phyloP scores from a whole-genome alignment of 30 jellyfish, hydroid and myxozoan species.

The Aurelia sp. region DNA sequence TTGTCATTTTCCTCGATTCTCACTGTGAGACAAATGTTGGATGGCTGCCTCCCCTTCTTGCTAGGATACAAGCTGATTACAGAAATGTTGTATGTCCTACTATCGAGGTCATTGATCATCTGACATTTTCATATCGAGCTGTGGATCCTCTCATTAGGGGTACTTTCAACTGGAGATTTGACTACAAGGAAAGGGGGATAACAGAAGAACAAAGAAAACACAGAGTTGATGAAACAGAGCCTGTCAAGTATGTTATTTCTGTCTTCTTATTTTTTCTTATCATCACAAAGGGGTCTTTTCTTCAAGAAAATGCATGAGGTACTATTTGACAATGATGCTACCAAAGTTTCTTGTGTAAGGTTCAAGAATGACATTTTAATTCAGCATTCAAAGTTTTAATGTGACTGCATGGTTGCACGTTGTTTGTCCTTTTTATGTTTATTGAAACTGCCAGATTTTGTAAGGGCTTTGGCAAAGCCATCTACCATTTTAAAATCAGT shows the following conservation, averaged over 20 bases:
- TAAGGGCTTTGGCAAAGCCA: no score
- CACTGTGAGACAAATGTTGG: conserved; percentile 99
- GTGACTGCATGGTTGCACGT: not conserved
- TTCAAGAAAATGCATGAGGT: no score
- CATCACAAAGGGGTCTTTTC: no score
- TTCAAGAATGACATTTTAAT: no score
- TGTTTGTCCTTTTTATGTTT: not conserved
- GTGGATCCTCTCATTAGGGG: conserved; percentile 96
- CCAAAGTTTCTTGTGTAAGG: not conserved
- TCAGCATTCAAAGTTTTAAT: not conserved
- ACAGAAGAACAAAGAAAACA: conserved; percentile 70
- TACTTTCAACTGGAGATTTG: conserved; percentile 98
- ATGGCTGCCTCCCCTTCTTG: conserved; percentile 96
- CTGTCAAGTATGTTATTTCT: conserved; percentile 81
- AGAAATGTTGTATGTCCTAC: conserved; percentile 96
- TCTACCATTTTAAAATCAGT: no score
- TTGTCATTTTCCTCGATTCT: conserved; percentile 91
- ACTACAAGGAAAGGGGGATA: conserved; percentile 94
- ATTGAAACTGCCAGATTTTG: no score
- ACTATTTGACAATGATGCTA: not conserved
- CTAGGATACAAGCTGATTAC: conserved; percentile 70
- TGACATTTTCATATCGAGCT: conserved; percentile 87
- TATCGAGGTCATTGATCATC: conserved; percentile 95
- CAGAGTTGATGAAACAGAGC: conserved; percentile 87
- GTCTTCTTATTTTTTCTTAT: not conserved